Base-by-base conservation (phyloP, 2,113 vertebrate genomes). In the Carassius auratus region DNA sequence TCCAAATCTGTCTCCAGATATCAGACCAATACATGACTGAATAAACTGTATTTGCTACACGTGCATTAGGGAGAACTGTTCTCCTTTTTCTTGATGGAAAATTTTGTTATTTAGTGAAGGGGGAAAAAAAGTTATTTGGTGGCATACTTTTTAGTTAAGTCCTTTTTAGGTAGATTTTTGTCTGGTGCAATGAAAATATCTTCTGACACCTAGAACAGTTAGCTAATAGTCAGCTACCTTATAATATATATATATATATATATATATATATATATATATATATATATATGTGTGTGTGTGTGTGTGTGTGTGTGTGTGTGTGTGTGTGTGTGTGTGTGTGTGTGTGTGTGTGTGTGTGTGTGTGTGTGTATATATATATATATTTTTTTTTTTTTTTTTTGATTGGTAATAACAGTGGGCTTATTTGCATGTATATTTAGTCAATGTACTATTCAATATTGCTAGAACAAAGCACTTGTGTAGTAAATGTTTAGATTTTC, bases 1-100 rank as follows among this genome's bases (percentile, higher is more conserved):
- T 92, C 93, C 92, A 92, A 93, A 93, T 93, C 91, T 93, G 91
- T 93, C 93, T 93, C 87, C 84, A 90, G 85, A 93, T 94, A 94
- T 94, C 93, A 91, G 93, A 93, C 92, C 85, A 88, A 90, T 93
- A 91, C 90, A 89, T 91, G 88, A 87, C 87, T 88, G 92, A 92
- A 92, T 93, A 92, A 94, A 94, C 92, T 93, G 92, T 92, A 91
- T 94, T 93, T 92, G 89, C 91, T 91, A 91, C 33, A 77, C 19
- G n/a, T 17, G 21, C 30, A 62, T 17, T 23, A 19, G 10, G n/a
- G 79, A 81, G 62, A 52, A 30, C 23, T 55, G 6, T 52, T 76
- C 36, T 42, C 19, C 3, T 13, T 7, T 59, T 38, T 19, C 52
- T 52, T 30, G 8, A 19, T 78, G 76, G 30, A 38, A 79, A 79